These are phyloP conservation scores for Halcyon chelicuti DNA, from an alignment of 2,797 vertebrate genomes.

Conservation along the genomic window DNA sequence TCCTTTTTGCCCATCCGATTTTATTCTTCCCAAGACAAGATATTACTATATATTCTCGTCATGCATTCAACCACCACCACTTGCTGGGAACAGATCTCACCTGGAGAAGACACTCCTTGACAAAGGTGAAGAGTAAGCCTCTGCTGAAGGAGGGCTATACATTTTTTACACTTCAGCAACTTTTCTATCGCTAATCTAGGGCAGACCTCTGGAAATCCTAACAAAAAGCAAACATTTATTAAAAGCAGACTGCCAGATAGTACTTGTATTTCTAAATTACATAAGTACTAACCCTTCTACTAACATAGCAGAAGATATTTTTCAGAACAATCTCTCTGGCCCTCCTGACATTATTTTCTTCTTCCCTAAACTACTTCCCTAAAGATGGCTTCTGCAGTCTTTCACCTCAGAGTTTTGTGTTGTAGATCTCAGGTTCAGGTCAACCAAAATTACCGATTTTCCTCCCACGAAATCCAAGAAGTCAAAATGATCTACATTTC, in stretches of 20 bases:
- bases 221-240: not conserved
- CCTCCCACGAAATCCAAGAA: not conserved
- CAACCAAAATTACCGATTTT: not conserved
- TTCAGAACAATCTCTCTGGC: not conserved
- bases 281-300: not conserved
- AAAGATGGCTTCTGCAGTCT: not conserved
- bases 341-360: not conserved
- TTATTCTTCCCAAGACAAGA: constrained; percentile 21
- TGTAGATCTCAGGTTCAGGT: not conserved
- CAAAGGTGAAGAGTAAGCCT: not conserved
- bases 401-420: not conserved
- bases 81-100: not conserved
- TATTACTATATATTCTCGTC: not conserved
- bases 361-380: not conserved
- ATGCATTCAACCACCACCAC: not conserved
- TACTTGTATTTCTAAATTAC: not conserved
- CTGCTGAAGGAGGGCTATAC: not conserved
- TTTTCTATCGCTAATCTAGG: not conserved
- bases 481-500: not conserved
- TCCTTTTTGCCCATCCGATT: not conserved
- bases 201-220: not conserved
- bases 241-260: not conserved
- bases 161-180: not conserved
- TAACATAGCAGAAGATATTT: not conserved
- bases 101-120: not conserved